phyloP scores from a whole-genome alignment of 2,888 invertebrate species.

The Acleris literana region DNA sequence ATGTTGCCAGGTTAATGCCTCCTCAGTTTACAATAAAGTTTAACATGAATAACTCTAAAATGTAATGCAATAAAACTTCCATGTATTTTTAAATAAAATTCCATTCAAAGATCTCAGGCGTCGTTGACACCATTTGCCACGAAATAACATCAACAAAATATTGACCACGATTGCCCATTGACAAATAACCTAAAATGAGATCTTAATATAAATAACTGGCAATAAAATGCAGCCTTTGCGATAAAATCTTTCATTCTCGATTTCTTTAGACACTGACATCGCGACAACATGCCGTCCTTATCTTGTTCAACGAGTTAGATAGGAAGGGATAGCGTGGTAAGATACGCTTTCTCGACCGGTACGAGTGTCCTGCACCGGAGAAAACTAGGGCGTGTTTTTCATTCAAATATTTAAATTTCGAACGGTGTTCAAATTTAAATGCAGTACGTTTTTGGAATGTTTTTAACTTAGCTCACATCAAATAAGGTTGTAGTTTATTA shows the following conservation, averaged over 20 bases:
- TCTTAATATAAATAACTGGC: slow-evolving; percentile 40
- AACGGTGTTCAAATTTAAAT: not conserved
- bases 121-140: slow-evolving; percentile 6
- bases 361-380: slow-evolving; percentile 10
- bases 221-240: slow-evolving; percentile 30
- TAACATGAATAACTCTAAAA: not conserved
- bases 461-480: not conserved
- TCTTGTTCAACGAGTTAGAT: slow-evolving; percentile 12
- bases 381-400: slow-evolving; percentile 14
- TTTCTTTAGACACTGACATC: not conserved
- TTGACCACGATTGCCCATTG: slow-evolving; percentile 36
- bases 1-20: no score
- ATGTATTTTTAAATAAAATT: not conserved
- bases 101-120: not conserved
- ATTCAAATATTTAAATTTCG: slow-evolving; percentile 15
- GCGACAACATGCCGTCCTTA: slow-evolving; percentile 18
- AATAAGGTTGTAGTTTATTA: not conserved
- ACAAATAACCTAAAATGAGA: slow-evolving; percentile 26
- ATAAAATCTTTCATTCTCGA: slow-evolving; percentile 25
- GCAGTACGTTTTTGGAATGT: not conserved
- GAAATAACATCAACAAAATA: slow-evolving; percentile 34
- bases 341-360: slow-evolving; percentile 15
- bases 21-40: no score
- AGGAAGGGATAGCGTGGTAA: slow-evolving; percentile 3
- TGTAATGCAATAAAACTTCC: not conserved